Conservation (phyloP, 1,140 invertebrate species). For the Dreissena polymorpha region DNA sequence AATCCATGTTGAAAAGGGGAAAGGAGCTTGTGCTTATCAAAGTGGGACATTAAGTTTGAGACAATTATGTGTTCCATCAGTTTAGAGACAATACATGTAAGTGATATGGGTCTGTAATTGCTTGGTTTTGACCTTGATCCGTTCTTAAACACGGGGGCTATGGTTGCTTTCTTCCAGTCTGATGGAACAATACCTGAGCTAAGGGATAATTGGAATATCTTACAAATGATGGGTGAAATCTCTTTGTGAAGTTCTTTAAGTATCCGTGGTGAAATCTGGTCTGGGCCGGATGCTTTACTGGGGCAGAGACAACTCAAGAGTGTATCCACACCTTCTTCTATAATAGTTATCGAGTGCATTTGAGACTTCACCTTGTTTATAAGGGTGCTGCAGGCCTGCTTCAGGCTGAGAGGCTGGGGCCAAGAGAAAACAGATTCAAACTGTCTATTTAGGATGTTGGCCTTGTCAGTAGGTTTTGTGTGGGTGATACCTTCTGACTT, state of each 20-base stretch:
- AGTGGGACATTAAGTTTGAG: slow-evolving; percentile 34
- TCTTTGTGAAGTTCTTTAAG: slow-evolving; percentile 40
- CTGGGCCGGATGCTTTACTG: slow-evolving; percentile 45
- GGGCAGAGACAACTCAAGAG: slow-evolving; percentile 23
- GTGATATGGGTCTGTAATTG: slow-evolving; percentile 50
- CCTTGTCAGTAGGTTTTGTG: slow-evolving; percentile 14
- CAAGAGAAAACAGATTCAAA: slow-evolving; percentile 42
- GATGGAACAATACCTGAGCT: slow-evolving; percentile 32
- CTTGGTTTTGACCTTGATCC: slow-evolving; percentile 23
- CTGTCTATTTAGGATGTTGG: slow-evolving; percentile 39
- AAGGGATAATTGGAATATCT: slow-evolving; percentile 38
- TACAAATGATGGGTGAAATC: slow-evolving; percentile 21
- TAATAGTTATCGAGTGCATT: slow-evolving; percentile 31
- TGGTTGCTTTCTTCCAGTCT: slow-evolving; percentile 42
- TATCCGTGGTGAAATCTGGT: slow-evolving; percentile 30
- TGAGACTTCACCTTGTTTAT: neutral
- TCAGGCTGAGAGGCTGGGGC: slow-evolving; percentile 17
- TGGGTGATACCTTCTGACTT: neutral
- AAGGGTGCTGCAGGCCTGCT: slow-evolving; percentile 10
- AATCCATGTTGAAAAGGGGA: slow-evolving; percentile 46
- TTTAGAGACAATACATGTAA: slow-evolving; percentile 7
- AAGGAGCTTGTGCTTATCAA: slow-evolving; percentile 37
- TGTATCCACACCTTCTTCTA: slow-evolving; percentile 16
- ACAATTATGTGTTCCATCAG: slow-evolving; percentile 41
- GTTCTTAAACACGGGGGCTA: slow-evolving; percentile 52